phyloP scores from a whole-genome alignment of 2,113 vertebrate species.

The Epinephelus fuscoguttatus region DNA sequence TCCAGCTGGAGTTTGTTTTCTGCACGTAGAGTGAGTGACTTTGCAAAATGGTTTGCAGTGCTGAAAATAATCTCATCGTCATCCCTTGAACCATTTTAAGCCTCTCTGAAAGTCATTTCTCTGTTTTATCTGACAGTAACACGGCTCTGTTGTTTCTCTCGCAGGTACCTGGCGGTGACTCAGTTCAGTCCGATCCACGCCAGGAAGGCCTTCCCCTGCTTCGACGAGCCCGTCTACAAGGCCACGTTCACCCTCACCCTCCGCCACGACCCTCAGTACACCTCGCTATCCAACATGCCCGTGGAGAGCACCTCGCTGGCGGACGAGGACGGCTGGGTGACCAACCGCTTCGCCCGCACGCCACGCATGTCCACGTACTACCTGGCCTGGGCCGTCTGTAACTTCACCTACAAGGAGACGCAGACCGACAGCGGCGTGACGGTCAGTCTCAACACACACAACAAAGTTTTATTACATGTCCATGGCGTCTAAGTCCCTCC shows the following conservation, averaged over 20 bases:
- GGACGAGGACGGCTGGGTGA: conserved; percentile 94
- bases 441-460: conserved; percentile 85
- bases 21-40: background rate
- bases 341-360: conserved; percentile 92
- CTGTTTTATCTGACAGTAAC: background rate
- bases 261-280: conserved; percentile 92
- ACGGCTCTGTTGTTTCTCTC: background rate
- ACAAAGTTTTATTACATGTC: no score
- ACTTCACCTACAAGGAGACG: conserved; percentile 95
- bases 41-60: background rate
- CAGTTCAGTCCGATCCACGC: conserved; percentile 98
- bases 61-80: no score
- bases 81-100: background rate
- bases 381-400: conserved; percentile 97
- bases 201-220: conserved; percentile 98
- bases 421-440: conserved; percentile 89
- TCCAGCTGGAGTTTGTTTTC: no score
- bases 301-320: conserved; percentile 88
- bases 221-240: conserved; percentile 98
- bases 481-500: no score
- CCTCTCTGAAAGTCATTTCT: background rate
- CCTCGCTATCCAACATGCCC: conserved; percentile 98
- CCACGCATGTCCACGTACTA: conserved; percentile 99
- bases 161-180: conserved; percentile 94
- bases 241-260: conserved; percentile 96